Conservation (phyloP, 2,113 vertebrate genomes). For the Sorex fumeus region DNA sequence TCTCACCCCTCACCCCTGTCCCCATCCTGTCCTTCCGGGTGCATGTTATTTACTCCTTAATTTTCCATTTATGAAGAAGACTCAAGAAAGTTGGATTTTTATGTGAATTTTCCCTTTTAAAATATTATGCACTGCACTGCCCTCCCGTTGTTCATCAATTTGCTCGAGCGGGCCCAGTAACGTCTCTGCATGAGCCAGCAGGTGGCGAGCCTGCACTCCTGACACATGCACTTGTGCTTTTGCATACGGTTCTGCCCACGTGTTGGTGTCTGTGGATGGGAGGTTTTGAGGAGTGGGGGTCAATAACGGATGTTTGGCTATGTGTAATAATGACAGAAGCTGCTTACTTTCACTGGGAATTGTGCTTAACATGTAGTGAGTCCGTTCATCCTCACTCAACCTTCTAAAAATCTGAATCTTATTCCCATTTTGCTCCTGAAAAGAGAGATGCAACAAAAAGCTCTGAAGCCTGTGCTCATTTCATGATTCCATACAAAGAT, state of each 20-base stretch:
- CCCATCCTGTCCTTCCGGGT: neutral
- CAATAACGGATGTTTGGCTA: neutral
- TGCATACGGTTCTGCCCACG: fast-evolving
- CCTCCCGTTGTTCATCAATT: no score
- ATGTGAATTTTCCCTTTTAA: slow-evolving; percentile 15
- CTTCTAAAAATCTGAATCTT: neutral
- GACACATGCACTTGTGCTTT: neutral
- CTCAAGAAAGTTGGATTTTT: neutral
- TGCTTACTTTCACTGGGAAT: neutral
- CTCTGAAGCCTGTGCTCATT: no score
- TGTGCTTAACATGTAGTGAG: neutral
- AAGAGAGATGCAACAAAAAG: neutral
- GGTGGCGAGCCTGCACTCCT: neutral
- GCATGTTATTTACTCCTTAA: neutral
- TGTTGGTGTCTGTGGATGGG: neutral
- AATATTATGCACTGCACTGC: no score
- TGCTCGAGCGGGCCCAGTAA: no score
- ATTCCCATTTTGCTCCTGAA: slow-evolving; percentile 4
- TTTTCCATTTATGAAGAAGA: neutral
- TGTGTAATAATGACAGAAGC: neutral
- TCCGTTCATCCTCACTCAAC: neutral
- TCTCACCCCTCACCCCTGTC: neutral
- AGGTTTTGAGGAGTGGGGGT: neutral
- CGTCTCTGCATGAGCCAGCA: neutral
- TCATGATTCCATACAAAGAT: neutral